Conservation (phyloP, 2,797 vertebrate genomes). For the Neosilurus mollespiculum region DNA sequence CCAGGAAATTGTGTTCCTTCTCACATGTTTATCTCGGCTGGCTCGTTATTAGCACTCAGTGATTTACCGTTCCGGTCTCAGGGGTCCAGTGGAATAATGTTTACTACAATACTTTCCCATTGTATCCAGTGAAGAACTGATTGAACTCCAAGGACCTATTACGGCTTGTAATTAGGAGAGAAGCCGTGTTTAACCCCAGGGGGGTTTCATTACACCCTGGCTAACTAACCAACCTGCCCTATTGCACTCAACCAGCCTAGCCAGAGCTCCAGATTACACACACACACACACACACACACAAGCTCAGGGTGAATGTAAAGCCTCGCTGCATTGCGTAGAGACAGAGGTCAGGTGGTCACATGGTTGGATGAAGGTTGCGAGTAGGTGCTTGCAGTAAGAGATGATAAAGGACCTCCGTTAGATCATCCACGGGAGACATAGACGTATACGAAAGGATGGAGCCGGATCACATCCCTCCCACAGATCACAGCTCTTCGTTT, state of each 20-base stretch:
- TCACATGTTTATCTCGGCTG: background rate
- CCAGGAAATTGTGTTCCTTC: background rate
- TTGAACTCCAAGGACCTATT: slow-evolving; percentile 86
- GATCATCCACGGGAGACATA: slow-evolving; percentile 36
- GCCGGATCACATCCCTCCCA: slow-evolving; percentile 42
- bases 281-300: slow-evolving; percentile 23
- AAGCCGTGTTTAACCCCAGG: slow-evolving; percentile 63
- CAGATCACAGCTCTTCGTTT: background rate
- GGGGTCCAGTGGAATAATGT: slow-evolving; percentile 77
- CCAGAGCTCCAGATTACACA: slow-evolving; percentile 50
- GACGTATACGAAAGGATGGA: slow-evolving; percentile 45
- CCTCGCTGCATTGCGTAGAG: slow-evolving; percentile 1
- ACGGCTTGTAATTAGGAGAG: slow-evolving; percentile 71
- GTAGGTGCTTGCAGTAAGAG: slow-evolving; percentile 18
- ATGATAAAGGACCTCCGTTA: slow-evolving; percentile 18
- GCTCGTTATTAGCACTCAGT: slow-evolving; percentile 62
- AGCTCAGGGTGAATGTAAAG: background rate
- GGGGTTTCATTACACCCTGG: slow-evolving; percentile 79
- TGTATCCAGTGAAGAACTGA: slow-evolving; percentile 83
- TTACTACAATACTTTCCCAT: slow-evolving; percentile 84
- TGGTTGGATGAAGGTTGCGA: background rate
- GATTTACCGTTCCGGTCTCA: slow-evolving; percentile 77
- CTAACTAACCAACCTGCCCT: slow-evolving; percentile 66
- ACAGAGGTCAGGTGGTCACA: slow-evolving; percentile 27
- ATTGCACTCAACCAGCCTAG: slow-evolving; percentile 54